Base-by-base conservation (phyloP, 2,113 vertebrate genomes). In the Catharus fuscescens region DNA sequence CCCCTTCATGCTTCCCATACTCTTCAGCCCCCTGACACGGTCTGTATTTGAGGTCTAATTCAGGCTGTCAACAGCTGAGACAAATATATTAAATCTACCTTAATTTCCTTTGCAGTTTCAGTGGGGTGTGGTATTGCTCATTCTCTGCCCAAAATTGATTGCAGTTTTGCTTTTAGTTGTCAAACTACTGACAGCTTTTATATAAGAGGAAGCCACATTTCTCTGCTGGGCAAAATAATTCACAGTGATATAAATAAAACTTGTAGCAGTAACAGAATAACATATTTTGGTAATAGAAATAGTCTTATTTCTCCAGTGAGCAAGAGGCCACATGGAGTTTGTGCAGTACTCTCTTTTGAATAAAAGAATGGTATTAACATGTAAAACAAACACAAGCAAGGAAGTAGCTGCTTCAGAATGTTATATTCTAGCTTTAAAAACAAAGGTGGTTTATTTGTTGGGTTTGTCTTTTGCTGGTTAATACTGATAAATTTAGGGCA, bases 201-300 rank as follows among this genome's bases (percentile, higher is more conserved):
- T 81, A 47, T 88, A 42, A 59, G 50, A 90, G 70, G 45, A 93
- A 93, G n/a, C 64, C 60, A 62, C n/a, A 8, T 86, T 88, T 88
- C 76, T 88, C 64, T 83, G 56, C 72, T 48, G 76, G 28, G 88
- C 77, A 56, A 95, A 93, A 88, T 88, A 94, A 94, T 81, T 93
- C 64, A 56, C 60, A 23, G 25, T 74, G 56, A 72, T 86, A 71
- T 16, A 92, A 88, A 67, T n/a, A 31, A 62, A 64, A 56, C 44
- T 84, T 74, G 67, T 78, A 52, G 34, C 56, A 31, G 67, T 62
- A 90, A 71, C 40, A 72, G 79, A 83, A 73, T 60, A 88, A 66
- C 18, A 4, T 52, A 76, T 62, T 52, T 87, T 0, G 0, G 18
- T 86, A 88, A 71, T 21, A 73, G 64, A 80, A 93, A 54, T 59